Evolutionary conservation across 1,140 invertebrate genomes (phyloP).

Genomic region (Pogonus chalceus): DNA sequence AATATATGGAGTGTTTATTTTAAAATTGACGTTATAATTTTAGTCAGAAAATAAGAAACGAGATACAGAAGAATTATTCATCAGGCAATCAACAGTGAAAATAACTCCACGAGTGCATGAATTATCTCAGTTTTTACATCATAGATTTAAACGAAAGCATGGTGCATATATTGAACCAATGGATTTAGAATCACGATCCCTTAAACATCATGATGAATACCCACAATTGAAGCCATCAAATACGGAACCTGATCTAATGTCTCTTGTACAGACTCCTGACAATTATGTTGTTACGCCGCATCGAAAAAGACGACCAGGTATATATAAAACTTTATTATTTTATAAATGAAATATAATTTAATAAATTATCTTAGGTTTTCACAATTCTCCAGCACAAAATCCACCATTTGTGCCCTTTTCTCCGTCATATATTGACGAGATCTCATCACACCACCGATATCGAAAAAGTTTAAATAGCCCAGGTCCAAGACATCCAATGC

Average conservation of each 20-base stretch:
- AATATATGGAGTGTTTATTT: constrained; percentile 33
- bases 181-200: constrained; percentile 43
- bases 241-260: constrained; percentile 47
- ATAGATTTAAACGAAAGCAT: constrained; percentile 52
- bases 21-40: constrained; percentile 39
- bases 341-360: no score
- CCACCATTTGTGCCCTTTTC: constrained; percentile 71
- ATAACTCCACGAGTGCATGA: constrained; percentile 43
- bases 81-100: constrained; percentile 38
- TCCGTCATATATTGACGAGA: constrained; percentile 57
- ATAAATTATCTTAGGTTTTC: no score
- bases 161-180: constrained; percentile 47
- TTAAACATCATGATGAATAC: constrained; percentile 45
- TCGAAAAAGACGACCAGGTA: constrained; percentile 67
- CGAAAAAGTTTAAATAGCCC: constrained; percentile 32
- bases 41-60: constrained; percentile 24
- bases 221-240: constrained; percentile 45
- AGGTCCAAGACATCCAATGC: constrained; percentile 38
- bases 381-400: constrained; percentile 74
- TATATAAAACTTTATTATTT: no score
- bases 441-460: constrained; percentile 31
- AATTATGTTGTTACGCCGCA: constrained; percentile 76
- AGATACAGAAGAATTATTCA: constrained; percentile 24
- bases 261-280: constrained; percentile 54
- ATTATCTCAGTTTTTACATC: constrained; percentile 31